These are phyloP conservation scores for Cichlasoma orientale DNA, from an alignment of 2,797 vertebrate genomes.

Conservation along the genomic window DNA sequence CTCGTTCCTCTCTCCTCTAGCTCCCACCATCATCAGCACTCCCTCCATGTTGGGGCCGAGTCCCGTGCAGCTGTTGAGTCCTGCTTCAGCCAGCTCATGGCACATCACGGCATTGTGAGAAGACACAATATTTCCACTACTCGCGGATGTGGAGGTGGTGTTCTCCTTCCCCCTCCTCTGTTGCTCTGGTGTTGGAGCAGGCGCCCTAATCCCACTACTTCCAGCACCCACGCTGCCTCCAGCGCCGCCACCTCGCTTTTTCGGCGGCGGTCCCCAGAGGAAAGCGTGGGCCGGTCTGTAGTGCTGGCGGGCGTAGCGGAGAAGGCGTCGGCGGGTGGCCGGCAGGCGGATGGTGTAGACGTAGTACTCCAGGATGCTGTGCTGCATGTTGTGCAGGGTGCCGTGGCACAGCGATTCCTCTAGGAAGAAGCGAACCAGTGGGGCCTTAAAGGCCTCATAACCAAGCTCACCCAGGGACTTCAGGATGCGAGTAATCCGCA, in stretches of 20 bases:
- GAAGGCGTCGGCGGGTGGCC: conserved; percentile 88
- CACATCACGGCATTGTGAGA: conserved; percentile 46
- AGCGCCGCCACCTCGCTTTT: conserved; percentile 69
- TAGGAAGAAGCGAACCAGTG: conserved; percentile 91
- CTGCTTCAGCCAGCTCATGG: conserved; percentile 44
- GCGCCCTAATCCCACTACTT: conserved; percentile 73
- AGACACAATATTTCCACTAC: conserved; percentile 49
- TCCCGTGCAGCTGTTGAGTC: conserved; percentile 28
- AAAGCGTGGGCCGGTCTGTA: conserved; percentile 91
- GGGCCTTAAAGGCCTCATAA: conserved; percentile 94
- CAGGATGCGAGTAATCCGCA: conserved; percentile 96
- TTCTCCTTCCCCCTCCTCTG: conserved; percentile 56
- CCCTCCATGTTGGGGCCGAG: conserved; percentile 42
- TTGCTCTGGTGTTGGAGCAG: conserved; percentile 69
- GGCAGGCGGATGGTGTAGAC: conserved; percentile 93
- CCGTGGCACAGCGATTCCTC: conserved; percentile 90
- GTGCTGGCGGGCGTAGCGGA: conserved; percentile 90
- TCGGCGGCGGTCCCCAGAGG: conserved; percentile 91
- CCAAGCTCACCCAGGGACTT: conserved; percentile 97
- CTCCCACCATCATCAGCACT: conserved; percentile 32
- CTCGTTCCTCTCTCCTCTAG: conserved; percentile 55
- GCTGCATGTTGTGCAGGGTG: conserved; percentile 93
- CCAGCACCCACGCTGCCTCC: conserved; percentile 56
- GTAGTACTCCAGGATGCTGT: conserved; percentile 96
- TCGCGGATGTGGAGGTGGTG: conserved; percentile 6